Evolutionary conservation across 2,113 vertebrate species (phyloP).

Genomic region (Malurus alboscapulatus): DNA sequence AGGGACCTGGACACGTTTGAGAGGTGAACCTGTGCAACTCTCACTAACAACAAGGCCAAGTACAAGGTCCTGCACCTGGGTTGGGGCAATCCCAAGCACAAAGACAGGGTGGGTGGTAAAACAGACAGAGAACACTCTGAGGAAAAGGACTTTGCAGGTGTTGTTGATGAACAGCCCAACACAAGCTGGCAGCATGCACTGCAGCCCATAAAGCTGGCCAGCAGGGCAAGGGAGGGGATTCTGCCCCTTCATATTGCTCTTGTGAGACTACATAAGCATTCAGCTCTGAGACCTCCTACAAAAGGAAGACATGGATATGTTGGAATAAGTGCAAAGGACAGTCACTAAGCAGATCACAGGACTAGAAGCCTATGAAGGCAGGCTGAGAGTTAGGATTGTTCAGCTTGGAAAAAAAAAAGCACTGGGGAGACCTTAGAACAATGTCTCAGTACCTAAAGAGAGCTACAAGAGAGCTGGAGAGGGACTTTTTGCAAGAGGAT

Average conservation of each 20-base stretch:
- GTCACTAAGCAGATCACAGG: background rate
- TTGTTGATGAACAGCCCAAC: background rate
- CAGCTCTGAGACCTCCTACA: background rate
- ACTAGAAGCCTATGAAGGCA: background rate
- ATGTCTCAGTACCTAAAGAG: background rate
- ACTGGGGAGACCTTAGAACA: background rate
- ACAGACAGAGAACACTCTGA: background rate
- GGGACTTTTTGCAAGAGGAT: background rate
- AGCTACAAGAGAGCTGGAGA: background rate
- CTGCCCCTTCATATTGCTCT: background rate
- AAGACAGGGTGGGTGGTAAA: background rate
- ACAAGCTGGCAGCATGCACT: rapidly evolving
- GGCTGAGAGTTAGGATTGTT: background rate
- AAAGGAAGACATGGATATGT: background rate
- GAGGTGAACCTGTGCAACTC: background rate
- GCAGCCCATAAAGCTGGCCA: background rate
- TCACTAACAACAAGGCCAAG: background rate
- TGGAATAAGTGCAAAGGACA: background rate
- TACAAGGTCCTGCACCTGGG: background rate
- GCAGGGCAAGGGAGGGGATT: background rate
- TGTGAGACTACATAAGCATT: background rate
- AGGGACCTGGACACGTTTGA: background rate
- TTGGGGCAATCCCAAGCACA: background rate
- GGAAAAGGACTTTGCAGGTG: background rate
- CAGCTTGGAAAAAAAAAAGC: background rate